Evolutionary conservation across 2,113 vertebrate species (phyloP).

Genomic region (Dicentrarchus labrax): DNA sequence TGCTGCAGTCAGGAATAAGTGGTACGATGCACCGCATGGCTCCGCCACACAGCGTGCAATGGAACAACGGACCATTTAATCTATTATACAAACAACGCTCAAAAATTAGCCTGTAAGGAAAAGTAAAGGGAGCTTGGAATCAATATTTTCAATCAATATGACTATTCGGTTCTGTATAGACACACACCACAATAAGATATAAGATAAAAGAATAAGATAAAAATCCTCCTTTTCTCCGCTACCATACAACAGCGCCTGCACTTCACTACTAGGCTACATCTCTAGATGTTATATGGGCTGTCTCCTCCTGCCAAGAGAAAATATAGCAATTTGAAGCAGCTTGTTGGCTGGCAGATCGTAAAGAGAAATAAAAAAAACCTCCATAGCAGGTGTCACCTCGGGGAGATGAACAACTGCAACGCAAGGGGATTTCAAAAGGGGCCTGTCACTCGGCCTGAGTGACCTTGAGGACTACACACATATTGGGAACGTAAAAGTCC

Average conservation of each 20-base stretch:
- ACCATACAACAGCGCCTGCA: conserved; percentile 31
- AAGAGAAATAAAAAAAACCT: conserved; percentile 64
- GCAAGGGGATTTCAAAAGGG: conserved; percentile 64
- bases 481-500: conserved; percentile 40
- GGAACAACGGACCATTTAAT: conserved; percentile 51
- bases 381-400: conserved; percentile 74
- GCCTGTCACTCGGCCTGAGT: conserved; percentile 61
- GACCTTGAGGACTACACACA: conserved; percentile 76
- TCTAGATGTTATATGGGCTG: conserved; percentile 70
- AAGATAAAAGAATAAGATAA: conserved; percentile 39
- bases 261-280: conserved; percentile 44
- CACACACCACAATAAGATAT: not conserved
- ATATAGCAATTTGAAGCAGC: conserved; percentile 78
- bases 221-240: conserved; percentile 20
- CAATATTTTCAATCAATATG: conserved; percentile 21
- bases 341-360: conserved; percentile 76
- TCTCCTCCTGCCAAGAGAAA: conserved; percentile 77
- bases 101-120: conserved; percentile 23
- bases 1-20: conserved; percentile 21
- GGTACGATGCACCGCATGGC: conserved; percentile 4
- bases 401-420: conserved; percentile 79
- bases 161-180: conserved; percentile 8
- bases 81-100: conserved; percentile 41
- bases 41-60: not conserved
- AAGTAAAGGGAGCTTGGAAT: not conserved